Evolutionary conservation across 1,140 invertebrate species (phyloP), one percentile per base, ranked within the genome.

Genomic region (Dinoponera quadriceps): DNA sequence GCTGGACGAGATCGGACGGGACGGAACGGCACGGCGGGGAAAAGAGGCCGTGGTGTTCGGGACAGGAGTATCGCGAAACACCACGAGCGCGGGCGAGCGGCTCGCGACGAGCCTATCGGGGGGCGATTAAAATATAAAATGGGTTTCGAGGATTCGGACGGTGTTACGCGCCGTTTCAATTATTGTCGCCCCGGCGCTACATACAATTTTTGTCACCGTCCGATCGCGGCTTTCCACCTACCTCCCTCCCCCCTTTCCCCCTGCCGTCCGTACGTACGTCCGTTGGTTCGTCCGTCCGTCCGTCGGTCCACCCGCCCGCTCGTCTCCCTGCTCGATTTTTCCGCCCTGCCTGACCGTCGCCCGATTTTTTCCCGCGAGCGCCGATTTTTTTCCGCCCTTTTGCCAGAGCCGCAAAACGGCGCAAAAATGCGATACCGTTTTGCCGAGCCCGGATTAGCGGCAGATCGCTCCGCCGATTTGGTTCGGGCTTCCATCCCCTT

Each of bases 131-230:
- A 93, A 93, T 92, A 93, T 93, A 93, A 93, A 93, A 93, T 91
- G 91, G 88, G 92, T 93, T 93, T 92, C 91, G 91, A 93, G 91
- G 92, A 92, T 91, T 93, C 91, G 90, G 84, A 91, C 88, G 91
- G 92, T 93, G 93, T 93, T 92, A 93, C 92, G 92, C 91, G 92
- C 91, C 91, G 92, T 93, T 93, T 93, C 93, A 93, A 93, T 93
- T 93, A 93, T 92, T 92, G 90, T 90, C 88, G 65, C 88, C 85
- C 88, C 73, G 85, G 86, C 85, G 85, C 85, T 88, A 90, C 90
- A 87, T 88, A 90, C 90, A 89, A 91, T 92, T 92, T 93, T 93
- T 92, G 88, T 91, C 88, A 88, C 85, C 87, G 86, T 85, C 84
- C 90, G 89, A 85, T 86, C 87, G 85, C 85, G 87, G 87, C 90